Percentiles rank a stretch among this genome's conserved stretches.
Conservation (phyloP, 2,113 vertebrate species). For the Protomyctophum bolini region DNA sequence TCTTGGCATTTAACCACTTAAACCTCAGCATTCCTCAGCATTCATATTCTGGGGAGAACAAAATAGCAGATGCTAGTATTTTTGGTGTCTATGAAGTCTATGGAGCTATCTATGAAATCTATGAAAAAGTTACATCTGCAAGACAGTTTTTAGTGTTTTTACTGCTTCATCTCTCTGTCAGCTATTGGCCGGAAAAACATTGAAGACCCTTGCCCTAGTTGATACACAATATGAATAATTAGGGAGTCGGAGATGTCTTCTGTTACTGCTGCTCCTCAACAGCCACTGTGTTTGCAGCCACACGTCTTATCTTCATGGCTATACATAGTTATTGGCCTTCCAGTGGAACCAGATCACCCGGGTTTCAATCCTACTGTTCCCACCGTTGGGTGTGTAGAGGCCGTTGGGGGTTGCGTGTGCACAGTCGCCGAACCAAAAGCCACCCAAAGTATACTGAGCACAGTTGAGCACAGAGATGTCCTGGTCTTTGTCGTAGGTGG, state of each 20-base stretch:
- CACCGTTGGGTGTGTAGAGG: constrained; percentile 14
- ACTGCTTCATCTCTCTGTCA: too few relatives aligned
- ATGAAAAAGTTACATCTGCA: too few relatives aligned
- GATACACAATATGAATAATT: too few relatives aligned
- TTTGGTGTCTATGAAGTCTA: too few relatives aligned
- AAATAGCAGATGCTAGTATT: too few relatives aligned
- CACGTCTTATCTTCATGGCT: constrained; percentile 55
- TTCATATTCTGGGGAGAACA: too few relatives aligned
- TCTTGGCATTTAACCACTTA: too few relatives aligned
- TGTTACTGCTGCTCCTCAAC: background rate
- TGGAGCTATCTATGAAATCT: too few relatives aligned
- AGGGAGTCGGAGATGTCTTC: background rate
- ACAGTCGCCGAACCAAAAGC: constrained; percentile 81
- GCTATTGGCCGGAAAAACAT: too few relatives aligned
- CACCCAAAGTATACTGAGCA: constrained; percentile 68
- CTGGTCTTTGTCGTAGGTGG: constrained; percentile 83
- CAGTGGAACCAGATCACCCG: constrained; percentile 29
- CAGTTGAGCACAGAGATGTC: constrained; percentile 71
- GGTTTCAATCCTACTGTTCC: background rate
- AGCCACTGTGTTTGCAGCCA: background rate
- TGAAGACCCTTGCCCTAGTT: too few relatives aligned
- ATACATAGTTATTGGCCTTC: constrained; percentile 30
- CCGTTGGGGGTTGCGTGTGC: constrained; percentile 76
- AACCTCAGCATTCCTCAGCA: too few relatives aligned
- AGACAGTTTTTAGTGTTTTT: too few relatives aligned